These are phyloP conservation scores for Venusia cambrica DNA, from an alignment of 2,888 invertebrate genomes.

Conservation along the genomic window DNA sequence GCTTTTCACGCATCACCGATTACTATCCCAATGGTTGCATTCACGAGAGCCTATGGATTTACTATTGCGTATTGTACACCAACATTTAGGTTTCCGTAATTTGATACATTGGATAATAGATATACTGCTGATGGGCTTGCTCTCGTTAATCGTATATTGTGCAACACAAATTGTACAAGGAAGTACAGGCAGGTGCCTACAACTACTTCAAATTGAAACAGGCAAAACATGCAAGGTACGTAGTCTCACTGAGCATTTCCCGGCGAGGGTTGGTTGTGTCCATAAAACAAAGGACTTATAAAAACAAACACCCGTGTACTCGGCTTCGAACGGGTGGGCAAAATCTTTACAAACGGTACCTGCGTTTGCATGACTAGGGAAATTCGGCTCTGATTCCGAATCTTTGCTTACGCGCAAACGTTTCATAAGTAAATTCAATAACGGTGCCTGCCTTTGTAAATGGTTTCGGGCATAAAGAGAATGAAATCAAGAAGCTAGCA, in stretches of 20 bases:
- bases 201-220: conserved; percentile 9
- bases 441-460: too few species aligned
- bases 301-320: conserved; percentile 21
- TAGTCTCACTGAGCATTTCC: conserved; percentile 28
- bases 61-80: conserved; percentile 28
- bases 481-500: too few species aligned
- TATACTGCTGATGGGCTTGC: conserved; percentile 14
- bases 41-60: conserved; percentile 30
- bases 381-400: conserved; percentile 1
- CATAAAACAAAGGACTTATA: conserved; percentile 31
- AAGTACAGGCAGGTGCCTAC: conserved; percentile 10
- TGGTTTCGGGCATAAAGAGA: too few species aligned
- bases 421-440: background rate
- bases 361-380: conserved; percentile 11
- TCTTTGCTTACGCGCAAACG: too few species aligned
- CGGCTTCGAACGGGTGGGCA: conserved; percentile 17
- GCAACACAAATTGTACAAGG: conserved; percentile 12
- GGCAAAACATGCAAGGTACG: conserved; percentile 13
- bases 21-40: conserved; percentile 44
- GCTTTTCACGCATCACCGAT: conserved; percentile 59
- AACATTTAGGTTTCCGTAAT: conserved; percentile 28
- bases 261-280: conserved; percentile 28
- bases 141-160: conserved; percentile 17
- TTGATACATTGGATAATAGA: conserved; percentile 10
- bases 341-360: conserved; percentile 14